phyloP scores from a whole-genome alignment of 1,140 invertebrate genomes.

The Brachionus rubens region DNA sequence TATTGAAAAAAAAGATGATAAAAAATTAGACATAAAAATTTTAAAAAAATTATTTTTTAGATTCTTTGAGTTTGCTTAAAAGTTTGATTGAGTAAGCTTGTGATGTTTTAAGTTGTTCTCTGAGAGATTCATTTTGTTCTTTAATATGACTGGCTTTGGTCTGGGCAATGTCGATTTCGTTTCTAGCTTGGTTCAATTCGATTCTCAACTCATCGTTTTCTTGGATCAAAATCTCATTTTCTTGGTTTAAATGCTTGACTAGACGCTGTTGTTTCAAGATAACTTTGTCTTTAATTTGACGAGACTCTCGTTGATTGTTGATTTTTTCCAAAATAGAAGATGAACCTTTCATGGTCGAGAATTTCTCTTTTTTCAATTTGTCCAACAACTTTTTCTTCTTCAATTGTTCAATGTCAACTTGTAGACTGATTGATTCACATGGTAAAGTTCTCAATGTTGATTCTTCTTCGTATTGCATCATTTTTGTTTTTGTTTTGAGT shows the following conservation, averaged over 20 bases:
- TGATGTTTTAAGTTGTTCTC: constrained; percentile 3
- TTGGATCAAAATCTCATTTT: neutral
- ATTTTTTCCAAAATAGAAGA: neutral
- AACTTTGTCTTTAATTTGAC: neutral
- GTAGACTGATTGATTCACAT: too few species aligned
- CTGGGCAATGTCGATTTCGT: neutral
- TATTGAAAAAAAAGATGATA: neutral
- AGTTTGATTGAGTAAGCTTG: neutral
- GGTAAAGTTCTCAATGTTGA: too few species aligned
- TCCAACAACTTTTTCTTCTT: constrained; percentile 3
- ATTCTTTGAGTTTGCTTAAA: neutral
- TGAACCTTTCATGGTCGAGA: constrained; percentile 10
- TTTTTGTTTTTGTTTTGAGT: neutral
- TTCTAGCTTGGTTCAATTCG: neutral
- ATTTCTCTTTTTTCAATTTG: neutral
- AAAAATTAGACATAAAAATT: too few species aligned
- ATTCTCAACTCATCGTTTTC: neutral
- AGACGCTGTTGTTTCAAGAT: neutral
- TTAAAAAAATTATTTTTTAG: neutral
- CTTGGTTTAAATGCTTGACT: neutral
- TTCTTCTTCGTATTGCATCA: neutral
- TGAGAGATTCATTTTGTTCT: neutral
- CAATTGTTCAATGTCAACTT: too few species aligned
- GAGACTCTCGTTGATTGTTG: neutral
- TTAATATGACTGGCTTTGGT: neutral